phyloP scores from a whole-genome alignment of 2,797 vertebrate species.

The Sebastes dallii region DNA sequence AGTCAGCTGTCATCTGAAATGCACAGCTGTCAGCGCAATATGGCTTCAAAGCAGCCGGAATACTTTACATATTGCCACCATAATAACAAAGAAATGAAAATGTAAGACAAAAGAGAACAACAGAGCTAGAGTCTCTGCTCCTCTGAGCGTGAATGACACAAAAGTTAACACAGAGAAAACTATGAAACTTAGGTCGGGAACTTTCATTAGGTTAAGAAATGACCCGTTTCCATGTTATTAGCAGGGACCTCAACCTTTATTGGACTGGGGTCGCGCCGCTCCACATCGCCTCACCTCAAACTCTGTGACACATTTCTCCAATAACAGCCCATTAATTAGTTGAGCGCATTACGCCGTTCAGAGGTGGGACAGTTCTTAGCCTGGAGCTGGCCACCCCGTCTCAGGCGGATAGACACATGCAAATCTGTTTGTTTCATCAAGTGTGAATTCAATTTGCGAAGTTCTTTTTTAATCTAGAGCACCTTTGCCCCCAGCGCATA shows the following conservation, averaged over 20 bases:
- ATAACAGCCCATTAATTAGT: slow-evolving; percentile 83
- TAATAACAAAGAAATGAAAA: slow-evolving; percentile 44
- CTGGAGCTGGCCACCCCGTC: slow-evolving; percentile 81
- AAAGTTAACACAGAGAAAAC: neutral
- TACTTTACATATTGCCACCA: slow-evolving; percentile 34
- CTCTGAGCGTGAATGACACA: neutral
- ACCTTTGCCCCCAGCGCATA: slow-evolving; percentile 83
- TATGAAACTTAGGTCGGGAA: neutral
- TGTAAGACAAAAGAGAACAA: slow-evolving; percentile 20
- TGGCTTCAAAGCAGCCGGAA: slow-evolving; percentile 49
- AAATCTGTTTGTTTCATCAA: slow-evolving; percentile 86
- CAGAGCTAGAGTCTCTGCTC: neutral
- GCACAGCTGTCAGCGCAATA: slow-evolving; percentile 56
- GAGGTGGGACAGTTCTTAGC: slow-evolving; percentile 81
- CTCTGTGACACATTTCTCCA: slow-evolving; percentile 73
- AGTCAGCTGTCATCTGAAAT: slow-evolving; percentile 58
- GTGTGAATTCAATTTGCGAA: slow-evolving; percentile 85
- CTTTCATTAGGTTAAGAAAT: slow-evolving; percentile 39
- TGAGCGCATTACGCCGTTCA: slow-evolving; percentile 68
- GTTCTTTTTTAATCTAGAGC: slow-evolving; percentile 82
- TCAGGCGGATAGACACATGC: slow-evolving; percentile 77
- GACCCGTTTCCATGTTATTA: slow-evolving; percentile 58
- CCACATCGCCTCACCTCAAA: slow-evolving; percentile 65
- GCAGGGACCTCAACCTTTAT: slow-evolving; percentile 64
- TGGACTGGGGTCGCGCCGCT: slow-evolving; percentile 61